phyloP scores from a whole-genome alignment of 2,113 vertebrate species.

The Amia ocellicauda region DNA sequence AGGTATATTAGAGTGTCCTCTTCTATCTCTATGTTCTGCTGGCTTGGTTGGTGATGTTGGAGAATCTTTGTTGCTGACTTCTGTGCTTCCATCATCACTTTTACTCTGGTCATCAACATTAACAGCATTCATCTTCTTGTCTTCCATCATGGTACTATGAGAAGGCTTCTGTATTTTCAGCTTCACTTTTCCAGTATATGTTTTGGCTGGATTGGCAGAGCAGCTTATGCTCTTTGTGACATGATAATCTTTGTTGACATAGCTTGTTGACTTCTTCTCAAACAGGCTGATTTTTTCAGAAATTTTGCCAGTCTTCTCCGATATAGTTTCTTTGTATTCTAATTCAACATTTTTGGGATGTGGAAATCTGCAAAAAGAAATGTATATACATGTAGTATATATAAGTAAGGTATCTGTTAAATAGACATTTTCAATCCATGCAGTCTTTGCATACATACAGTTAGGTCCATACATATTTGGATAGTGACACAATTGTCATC shows the following conservation, averaged over 20 bases:
- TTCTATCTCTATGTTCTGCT: not conserved
- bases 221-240: not conserved
- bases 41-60: not conserved
- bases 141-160: not conserved
- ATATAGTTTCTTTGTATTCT: not conserved
- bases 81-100: not conserved
- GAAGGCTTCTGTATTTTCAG: not conserved
- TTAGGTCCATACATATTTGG: no score
- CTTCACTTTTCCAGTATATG: not conserved
- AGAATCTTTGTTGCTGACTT: not conserved
- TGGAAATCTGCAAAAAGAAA: not conserved
- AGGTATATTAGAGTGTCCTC: not conserved
- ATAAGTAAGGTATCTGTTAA: not conserved
- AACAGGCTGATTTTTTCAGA: not conserved
- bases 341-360: not conserved
- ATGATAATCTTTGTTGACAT: not conserved
- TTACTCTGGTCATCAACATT: not conserved
- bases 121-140: not conserved
- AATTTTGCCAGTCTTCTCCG: not conserved
- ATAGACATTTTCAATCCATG: not conserved
- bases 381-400: not conserved
- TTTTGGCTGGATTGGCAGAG: not conserved
- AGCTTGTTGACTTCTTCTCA: constrained; percentile 1
- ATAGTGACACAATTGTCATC: no score
- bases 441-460: no score